Percentiles rank a stretch among this genome's conserved stretches.
These are phyloP conservation scores for Aleiodes leptofemur DNA, from an alignment of 2,888 invertebrate species.

Conservation along the genomic window DNA sequence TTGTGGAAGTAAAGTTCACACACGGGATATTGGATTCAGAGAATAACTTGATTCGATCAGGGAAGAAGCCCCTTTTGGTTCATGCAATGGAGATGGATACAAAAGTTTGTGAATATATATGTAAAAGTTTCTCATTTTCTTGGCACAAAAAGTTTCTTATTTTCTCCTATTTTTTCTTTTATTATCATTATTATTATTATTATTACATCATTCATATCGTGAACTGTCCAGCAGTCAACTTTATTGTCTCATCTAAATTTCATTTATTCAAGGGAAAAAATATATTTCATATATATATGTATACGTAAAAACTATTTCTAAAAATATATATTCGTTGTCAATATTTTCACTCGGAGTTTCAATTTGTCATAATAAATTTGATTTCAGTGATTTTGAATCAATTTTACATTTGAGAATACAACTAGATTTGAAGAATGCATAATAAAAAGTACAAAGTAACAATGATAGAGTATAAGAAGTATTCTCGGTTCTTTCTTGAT, in stretches of 20 bases:
- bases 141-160: conserved; percentile 2
- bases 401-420: background rate
- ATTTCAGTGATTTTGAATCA: conserved; percentile 2
- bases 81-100: conserved; percentile 14
- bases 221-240: conserved; percentile 54
- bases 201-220: conserved; percentile 25
- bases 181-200: background rate
- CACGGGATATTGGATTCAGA: conserved; percentile 29
- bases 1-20: conserved; percentile 18
- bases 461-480: conserved; percentile 18
- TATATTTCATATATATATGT: conserved; percentile 14
- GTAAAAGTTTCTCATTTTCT: conserved; percentile 15
- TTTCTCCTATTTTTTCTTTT: background rate
- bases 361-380: background rate
- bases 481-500: background rate
- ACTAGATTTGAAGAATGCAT: background rate
- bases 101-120: conserved; percentile 6
- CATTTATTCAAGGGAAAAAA: conserved; percentile 33
- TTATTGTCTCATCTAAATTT: conserved; percentile 37
- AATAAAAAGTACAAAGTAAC: conserved; percentile 20
- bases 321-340: conserved; percentile 23
- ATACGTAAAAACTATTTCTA: conserved; percentile 14
- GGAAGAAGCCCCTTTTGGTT: background rate
- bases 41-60: conserved; percentile 22
- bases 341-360: background rate